A percentile compares a stretch with the other conserved stretches of the same genome.
Conservation (phyloP, 2,888 invertebrate species). For the Caenorhabditis sp. region DNA sequence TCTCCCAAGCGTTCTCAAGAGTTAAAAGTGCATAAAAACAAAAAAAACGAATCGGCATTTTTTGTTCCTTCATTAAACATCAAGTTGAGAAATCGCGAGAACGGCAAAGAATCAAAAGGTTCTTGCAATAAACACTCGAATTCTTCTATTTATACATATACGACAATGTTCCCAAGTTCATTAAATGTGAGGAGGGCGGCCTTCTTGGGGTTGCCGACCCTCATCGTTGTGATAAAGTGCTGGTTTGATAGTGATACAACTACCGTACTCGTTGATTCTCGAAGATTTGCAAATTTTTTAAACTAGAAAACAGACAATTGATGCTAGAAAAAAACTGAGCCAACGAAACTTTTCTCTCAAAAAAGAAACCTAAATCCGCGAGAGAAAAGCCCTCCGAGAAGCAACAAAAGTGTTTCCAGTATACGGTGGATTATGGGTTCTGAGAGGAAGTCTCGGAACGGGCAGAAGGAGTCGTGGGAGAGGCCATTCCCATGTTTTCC, state of each 20-base stretch:
- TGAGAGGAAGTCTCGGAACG: neutral
- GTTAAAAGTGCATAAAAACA: too few species aligned
- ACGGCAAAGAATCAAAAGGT: neutral
- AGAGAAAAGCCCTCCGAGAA: neutral
- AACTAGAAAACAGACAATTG: too few species aligned
- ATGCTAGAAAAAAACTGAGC: too few species aligned
- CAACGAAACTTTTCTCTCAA: neutral
- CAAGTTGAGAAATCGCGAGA: neutral
- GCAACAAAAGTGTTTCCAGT: conserved; percentile 40
- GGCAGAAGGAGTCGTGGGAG: neutral
- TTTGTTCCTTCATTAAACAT: conserved; percentile 3
- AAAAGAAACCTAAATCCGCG: neutral
- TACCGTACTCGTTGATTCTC: too few species aligned
- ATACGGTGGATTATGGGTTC: conserved; percentile 27
- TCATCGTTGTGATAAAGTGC: conserved; percentile 23
- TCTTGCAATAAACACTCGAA: conserved; percentile 13
- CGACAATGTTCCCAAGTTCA: conserved; percentile 36
- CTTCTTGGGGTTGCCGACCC: conserved; percentile 11
- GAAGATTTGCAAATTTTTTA: too few species aligned
- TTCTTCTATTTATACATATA: conserved; percentile 14
- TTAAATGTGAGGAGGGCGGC: conserved; percentile 30
- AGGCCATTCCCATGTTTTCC: conserved; percentile 6
- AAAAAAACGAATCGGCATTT: neutral
- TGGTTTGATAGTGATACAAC: too few species aligned
- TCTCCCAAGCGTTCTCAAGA: too few species aligned